Evolutionary conservation across 2,113 vertebrate species (phyloP).

Genomic region (Candoia aspera): DNA sequence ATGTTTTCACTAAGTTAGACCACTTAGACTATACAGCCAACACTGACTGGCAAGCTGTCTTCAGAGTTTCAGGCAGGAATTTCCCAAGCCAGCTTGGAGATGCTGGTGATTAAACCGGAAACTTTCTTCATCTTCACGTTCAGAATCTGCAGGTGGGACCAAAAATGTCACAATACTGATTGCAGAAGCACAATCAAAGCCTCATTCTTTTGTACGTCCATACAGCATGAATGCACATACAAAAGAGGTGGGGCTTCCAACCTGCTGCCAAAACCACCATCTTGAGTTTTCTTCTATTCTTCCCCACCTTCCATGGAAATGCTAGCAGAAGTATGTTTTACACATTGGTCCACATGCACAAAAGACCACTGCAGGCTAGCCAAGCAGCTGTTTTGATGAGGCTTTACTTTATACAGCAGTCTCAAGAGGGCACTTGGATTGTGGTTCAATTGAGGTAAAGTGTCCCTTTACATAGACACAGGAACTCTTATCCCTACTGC

Average conservation of each 20-base stretch:
- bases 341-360: background rate
- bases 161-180: background rate
- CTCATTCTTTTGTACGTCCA: background rate
- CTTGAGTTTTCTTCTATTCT: background rate
- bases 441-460: background rate
- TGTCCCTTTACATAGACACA: background rate
- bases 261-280: background rate
- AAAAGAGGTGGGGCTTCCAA: background rate
- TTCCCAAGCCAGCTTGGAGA: background rate
- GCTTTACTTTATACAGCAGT: background rate
- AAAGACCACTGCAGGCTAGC: background rate
- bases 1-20: background rate
- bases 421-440: background rate
- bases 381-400: background rate
- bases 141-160: background rate
- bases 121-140: background rate
- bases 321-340: background rate
- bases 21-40: background rate
- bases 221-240: background rate
- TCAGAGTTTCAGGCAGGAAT: background rate
- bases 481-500: background rate
- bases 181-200: background rate
- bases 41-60: slow-evolving; percentile 1
- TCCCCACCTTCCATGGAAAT: background rate
- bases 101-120: background rate